phyloP scores from a whole-genome alignment of 2,113 vertebrate genomes.

The Daubentonia madagascariensis region DNA sequence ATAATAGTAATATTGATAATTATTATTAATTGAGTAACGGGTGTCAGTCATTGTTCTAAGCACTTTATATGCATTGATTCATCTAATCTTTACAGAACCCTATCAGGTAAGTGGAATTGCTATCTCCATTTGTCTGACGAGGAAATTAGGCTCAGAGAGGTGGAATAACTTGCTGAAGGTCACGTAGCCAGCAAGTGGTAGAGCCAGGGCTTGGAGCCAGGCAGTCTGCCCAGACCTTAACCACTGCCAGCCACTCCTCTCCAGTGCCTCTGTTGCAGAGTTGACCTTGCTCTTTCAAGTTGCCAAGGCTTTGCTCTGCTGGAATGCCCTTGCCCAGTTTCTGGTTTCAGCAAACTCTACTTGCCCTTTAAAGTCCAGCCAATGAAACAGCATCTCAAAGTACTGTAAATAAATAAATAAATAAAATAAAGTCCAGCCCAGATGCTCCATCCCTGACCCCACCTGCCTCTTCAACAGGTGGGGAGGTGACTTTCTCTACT shows the following conservation, averaged over 20 bases:
- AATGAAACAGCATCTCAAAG: not conserved
- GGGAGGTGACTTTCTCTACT: not conserved
- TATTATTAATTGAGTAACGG: not conserved
- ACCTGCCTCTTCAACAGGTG: not conserved
- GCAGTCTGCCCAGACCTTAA: not conserved
- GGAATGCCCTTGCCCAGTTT: not conserved
- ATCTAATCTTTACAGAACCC: not conserved
- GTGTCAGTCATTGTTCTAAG: not conserved
- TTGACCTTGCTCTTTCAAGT: not conserved
- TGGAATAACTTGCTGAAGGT: not conserved
- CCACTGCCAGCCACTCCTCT: not conserved
- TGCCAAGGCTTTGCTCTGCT: not conserved
- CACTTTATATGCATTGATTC: not conserved
- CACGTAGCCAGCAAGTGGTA: not conserved
- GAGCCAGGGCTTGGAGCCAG: not conserved
- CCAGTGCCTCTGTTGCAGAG: not conserved
- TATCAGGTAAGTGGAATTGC: not conserved
- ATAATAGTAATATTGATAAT: not conserved
- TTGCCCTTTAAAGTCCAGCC: not conserved
- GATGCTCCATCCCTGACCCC: not conserved
- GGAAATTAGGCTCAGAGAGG: not conserved
- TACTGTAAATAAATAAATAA: not conserved
- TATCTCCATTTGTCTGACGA: not conserved
- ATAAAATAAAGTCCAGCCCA: not conserved
- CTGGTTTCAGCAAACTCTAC: not conserved